A percentile compares a stretch with the other conserved stretches of the same genome.
Evolutionary conservation across 2,888 invertebrate species (phyloP).

Genomic region (Mythimna lalbum): DNA sequence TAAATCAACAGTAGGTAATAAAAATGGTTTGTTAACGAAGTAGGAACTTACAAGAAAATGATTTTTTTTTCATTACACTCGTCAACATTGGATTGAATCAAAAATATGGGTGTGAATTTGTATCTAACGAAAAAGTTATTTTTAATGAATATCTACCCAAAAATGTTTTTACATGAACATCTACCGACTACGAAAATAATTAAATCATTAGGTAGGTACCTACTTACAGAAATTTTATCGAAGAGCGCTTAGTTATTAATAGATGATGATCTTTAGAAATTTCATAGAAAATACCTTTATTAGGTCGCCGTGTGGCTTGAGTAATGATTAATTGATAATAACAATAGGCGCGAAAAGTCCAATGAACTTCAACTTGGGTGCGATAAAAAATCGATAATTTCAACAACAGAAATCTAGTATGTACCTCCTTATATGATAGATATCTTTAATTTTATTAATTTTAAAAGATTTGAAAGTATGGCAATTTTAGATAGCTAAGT

Average conservation of each 20-base stretch:
- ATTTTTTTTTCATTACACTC: background rate
- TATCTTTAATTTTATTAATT: background rate
- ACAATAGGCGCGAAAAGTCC: conserved; percentile 2
- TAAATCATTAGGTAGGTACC: too few species aligned
- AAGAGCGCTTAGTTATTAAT: background rate
- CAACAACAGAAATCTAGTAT: conserved; percentile 45
- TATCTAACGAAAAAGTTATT: background rate
- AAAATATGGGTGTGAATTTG: background rate
- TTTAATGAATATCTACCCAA: background rate
- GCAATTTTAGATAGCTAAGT: background rate
- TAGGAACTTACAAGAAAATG: conserved; percentile 6
- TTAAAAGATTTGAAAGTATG: background rate
- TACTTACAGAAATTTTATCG: background rate
- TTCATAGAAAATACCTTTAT: background rate
- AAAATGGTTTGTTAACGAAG: conserved; percentile 9
- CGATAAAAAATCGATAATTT: conserved; percentile 64
- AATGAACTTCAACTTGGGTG: conserved; percentile 7
- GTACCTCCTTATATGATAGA: background rate
- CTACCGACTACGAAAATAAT: background rate
- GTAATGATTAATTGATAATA: background rate
- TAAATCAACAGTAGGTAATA: background rate
- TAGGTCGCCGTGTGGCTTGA: background rate
- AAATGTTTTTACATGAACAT: background rate
- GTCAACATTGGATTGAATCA: background rate
- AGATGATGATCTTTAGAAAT: background rate